phyloP scores from a whole-genome alignment of 2,888 invertebrate genomes.

The Cataglyphis cursor region DNA sequence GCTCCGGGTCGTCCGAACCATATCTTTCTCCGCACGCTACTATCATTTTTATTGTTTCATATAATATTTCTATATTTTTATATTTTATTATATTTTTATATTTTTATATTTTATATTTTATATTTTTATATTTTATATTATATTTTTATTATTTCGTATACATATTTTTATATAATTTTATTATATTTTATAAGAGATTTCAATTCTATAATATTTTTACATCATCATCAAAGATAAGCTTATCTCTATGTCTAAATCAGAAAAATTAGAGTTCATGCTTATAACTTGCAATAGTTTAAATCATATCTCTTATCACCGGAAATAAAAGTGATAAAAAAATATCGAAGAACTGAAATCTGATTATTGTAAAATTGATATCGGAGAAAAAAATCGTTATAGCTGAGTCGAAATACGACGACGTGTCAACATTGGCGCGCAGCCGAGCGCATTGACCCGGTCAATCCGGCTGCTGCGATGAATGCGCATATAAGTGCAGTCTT shows the following conservation, averaged over 20 bases:
- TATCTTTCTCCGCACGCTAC: background rate
- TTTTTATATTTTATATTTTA: background rate
- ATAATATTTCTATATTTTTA: background rate
- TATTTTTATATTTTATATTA: too few species aligned
- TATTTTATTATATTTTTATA: background rate
- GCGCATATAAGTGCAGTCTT: constrained; percentile 82
- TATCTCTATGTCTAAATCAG: background rate
- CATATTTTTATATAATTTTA: background rate
- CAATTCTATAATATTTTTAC: background rate
- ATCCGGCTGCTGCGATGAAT: constrained; percentile 81
- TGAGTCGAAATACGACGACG: constrained; percentile 65
- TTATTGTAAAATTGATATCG: background rate
- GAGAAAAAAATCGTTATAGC: constrained; percentile 32
- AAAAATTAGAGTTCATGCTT: background rate
- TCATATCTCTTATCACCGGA: background rate
- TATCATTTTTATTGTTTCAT: background rate
- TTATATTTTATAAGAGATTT: background rate
- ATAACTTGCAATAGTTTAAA: background rate
- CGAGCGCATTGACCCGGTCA: constrained; percentile 84
- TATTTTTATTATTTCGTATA: background rate
- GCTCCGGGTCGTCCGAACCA: background rate
- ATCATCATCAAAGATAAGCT: background rate
- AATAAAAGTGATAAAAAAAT: background rate
- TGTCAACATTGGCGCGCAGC: constrained; percentile 74
- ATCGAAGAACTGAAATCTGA: background rate